Base-by-base conservation (phyloP, 2,113 vertebrate species). In the Cyprinus carpio region DNA sequence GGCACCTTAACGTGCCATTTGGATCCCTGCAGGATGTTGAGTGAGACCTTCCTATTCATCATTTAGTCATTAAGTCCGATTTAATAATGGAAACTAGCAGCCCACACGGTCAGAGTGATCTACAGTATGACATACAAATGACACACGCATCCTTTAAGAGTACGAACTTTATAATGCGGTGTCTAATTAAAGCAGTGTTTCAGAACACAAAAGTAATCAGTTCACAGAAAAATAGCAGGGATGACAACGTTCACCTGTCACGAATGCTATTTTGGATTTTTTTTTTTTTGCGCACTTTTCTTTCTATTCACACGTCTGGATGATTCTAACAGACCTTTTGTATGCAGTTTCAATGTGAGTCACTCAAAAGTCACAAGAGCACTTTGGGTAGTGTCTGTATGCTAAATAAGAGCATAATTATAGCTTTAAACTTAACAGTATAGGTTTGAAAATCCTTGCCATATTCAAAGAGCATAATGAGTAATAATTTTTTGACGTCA, bases 351-450 rank as follows among this genome's bases (percentile, higher is more conserved):
- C 18, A 56, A 40, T 56, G 23, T 83, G 81, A 83, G 79, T 81
- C 60, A 81, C 18, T 81, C 60, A 81, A 12, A 65, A 81, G 67
- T 71, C 81, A 56, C n/a, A 80, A 67, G 64, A 82, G 37, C 64
- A 83, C 81, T 54, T 72, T 34, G 23, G 67, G 29, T 37, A 72
- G 62, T 69, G 60, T 51, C 62, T 51, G 2, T 58, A 58, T 72
- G 81, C 65, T 72, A 83, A 72, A 83, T 82, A 51, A 56, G 49
- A 83, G 31, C 81, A 74, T 83, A 83, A 83, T 83, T 83, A 83
- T 72, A 72, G 46, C 46, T 34, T 83, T 83, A 74, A 83, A 54
- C 20, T 83, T 72, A 34, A 54, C 43, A 25, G 67, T 56, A 40
- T 83, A 56, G 23, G 31, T 15, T 72, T 58, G 49, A 72, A 74